Percentiles rank a stretch among this genome's conserved stretches.
These are phyloP conservation scores for Clarias laeviceps DNA, from an alignment of 2,797 vertebrate genomes.

Conservation along the genomic window DNA sequence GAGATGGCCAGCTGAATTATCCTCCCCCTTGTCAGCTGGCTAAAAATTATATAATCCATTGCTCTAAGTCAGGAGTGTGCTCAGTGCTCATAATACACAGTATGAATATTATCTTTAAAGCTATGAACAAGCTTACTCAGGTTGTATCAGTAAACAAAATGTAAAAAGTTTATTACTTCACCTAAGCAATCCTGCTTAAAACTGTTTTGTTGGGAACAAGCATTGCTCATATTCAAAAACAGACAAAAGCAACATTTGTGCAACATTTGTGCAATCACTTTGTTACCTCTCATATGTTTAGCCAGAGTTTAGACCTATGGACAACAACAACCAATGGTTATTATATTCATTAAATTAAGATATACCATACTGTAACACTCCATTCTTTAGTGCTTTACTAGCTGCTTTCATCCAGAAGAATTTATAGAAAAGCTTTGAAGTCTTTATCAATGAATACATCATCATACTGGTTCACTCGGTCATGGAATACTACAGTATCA, in stretches of 20 bases:
- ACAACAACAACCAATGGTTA: not conserved
- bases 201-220: not conserved
- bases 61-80: slow-evolving; percentile 18
- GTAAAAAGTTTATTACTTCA: not conserved
- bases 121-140: not conserved
- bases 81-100: slow-evolving; percentile 21
- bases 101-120: slow-evolving; percentile 41
- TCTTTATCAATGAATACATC: not conserved
- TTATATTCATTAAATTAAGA: not conserved
- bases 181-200: not conserved
- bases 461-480: not conserved
- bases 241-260: not conserved
- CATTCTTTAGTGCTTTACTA: not conserved
- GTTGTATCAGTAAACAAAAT: not conserved
- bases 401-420: not conserved
- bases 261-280: not conserved
- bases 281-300: not conserved
- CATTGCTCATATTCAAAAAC: not conserved
- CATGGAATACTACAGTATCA: not conserved
- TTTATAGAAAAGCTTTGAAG: not conserved
- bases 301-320: not conserved
- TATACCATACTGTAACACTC: not conserved
- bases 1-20: slow-evolving; percentile 22
- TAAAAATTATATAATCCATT: slow-evolving; percentile 3
- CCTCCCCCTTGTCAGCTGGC: slow-evolving; percentile 48